Evolutionary conservation across 2,797 vertebrate genomes (phyloP).

Genomic region (Melanogrammus aeglefinus): DNA sequence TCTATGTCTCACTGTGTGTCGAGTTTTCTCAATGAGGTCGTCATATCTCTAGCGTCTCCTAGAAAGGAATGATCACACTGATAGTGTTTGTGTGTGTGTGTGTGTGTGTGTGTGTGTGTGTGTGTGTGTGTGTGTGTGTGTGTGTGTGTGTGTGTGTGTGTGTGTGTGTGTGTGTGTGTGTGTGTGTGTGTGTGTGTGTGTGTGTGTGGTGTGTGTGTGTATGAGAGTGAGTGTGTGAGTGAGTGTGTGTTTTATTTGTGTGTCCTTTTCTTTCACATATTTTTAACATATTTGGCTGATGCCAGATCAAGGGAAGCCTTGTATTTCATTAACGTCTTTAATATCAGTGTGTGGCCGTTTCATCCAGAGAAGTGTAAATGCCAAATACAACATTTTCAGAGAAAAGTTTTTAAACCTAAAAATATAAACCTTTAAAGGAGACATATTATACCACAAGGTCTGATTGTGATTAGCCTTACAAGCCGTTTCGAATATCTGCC

Average conservation of each 20-base stretch:
- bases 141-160: neutral
- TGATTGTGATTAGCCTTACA: too few relatives aligned
- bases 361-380: neutral
- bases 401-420: neutral
- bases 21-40: too few relatives aligned
- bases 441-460: too few relatives aligned
- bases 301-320: neutral
- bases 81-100: too few relatives aligned
- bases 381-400: neutral
- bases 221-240: neutral
- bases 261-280: neutral
- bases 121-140: neutral
- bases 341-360: neutral
- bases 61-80: slow-evolving; percentile 15
- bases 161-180: slow-evolving; percentile 14
- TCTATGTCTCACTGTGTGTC: neutral
- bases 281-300: neutral
- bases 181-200: slow-evolving; percentile 19
- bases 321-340: neutral
- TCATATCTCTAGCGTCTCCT: slow-evolving; percentile 31
- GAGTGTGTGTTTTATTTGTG: neutral
- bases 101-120: neutral
- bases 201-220: slow-evolving; percentile 28
- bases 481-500: too few relatives aligned
- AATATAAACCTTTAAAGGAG: neutral